A percentile compares a stretch with the other conserved stretches of the same genome.
These are phyloP conservation scores for Patiria miniata DNA, from an alignment of 35 echinoderm and acorn worm species.

Conservation along the genomic window DNA sequence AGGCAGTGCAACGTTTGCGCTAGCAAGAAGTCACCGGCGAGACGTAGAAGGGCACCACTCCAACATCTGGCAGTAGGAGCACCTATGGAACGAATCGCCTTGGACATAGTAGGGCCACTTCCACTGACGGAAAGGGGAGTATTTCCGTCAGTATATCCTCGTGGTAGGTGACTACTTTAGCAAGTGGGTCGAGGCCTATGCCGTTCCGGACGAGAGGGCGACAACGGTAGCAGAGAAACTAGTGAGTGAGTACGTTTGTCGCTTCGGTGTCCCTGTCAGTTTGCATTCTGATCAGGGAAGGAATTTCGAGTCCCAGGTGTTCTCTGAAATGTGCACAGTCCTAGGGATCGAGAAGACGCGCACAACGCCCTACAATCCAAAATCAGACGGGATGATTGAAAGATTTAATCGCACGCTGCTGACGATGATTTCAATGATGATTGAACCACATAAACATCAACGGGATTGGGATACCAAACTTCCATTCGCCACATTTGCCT, in stretches of 20 bases:
- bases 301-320: conserved; percentile 67
- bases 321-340: conserved; percentile 47
- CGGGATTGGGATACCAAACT: conserved; percentile 58
- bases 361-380: conserved; percentile 65
- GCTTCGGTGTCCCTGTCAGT: neutral
- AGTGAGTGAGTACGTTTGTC: conserved; percentile 1
- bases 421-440: neutral
- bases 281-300: conserved; percentile 40
- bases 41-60: conserved; percentile 34
- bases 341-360: conserved; percentile 60
- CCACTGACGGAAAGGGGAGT: conserved; percentile 39
- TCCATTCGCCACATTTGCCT: conserved; percentile 48
- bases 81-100: conserved; percentile 68
- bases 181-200: conserved; percentile 73
- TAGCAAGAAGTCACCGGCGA: conserved; percentile 19
- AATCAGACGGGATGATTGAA: conserved; percentile 78
- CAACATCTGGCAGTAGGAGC: conserved; percentile 34
- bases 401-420: conserved; percentile 62
- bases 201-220: conserved; percentile 52
- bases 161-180: too few relatives aligned
- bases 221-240: conserved; percentile 11
- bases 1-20: conserved; percentile 53
- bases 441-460: conserved; percentile 39
- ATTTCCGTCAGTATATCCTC: too few relatives aligned
- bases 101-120: conserved; percentile 72